phyloP scores from a whole-genome alignment of 2,888 invertebrate species.

The Caenorhabditis sp. region DNA sequence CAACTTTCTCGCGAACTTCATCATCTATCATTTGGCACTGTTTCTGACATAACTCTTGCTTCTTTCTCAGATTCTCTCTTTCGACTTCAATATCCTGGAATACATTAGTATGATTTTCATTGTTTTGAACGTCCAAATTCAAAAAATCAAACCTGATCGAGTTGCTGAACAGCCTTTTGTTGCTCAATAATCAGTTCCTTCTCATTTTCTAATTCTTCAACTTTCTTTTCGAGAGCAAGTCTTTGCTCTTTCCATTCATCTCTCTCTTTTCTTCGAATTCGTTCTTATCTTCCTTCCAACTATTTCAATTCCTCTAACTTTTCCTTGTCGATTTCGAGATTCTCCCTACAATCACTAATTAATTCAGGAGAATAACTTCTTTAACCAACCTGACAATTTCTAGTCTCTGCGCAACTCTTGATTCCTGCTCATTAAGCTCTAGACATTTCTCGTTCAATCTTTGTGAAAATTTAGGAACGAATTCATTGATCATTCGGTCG shows the following conservation, averaged over 20 bases:
- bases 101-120: too few species aligned
- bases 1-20: neutral
- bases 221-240: neutral
- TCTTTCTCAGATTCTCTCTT: neutral
- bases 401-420: neutral
- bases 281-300: constrained; percentile 1
- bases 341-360: neutral
- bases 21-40: neutral
- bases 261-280: neutral
- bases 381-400: neutral
- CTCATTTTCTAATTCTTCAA: neutral
- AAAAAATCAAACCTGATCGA: neutral
- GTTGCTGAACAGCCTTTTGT: neutral
- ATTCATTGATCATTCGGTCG: neutral
- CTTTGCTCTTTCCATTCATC: constrained; percentile 3
- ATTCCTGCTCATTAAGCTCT: neutral
- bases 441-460: constrained; percentile 1
- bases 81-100: neutral
- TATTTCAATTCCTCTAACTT: neutral
- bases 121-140: too few species aligned
- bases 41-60: neutral
- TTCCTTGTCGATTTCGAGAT: neutral
- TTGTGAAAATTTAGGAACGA: neutral
- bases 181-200: neutral
- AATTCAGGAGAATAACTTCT: too few species aligned